A percentile compares a stretch with the other conserved stretches of the same genome.
Evolutionary conservation across 2,113 vertebrate genomes (phyloP).

Genomic region (Pseudopipra pipra): DNA sequence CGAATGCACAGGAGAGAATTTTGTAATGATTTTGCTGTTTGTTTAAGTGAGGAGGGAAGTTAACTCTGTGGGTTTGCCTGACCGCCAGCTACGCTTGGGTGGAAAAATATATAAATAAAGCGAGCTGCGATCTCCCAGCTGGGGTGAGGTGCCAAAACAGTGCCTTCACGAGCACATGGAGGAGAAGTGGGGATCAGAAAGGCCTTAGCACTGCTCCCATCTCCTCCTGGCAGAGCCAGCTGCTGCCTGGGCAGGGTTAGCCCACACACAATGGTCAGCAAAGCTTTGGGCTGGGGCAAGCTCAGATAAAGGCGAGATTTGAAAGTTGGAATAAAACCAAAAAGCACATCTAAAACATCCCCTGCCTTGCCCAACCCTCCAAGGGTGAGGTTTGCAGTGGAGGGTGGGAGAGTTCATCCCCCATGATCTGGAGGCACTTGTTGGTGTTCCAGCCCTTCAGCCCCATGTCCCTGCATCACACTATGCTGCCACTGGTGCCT

Average conservation of each 20-base stretch:
- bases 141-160: fast-evolving
- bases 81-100: not conserved
- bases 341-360: fast-evolving
- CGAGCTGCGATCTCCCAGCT: not conserved
- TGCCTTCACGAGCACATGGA: fast-evolving
- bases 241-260: not conserved
- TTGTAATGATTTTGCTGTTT: conserved; percentile 9
- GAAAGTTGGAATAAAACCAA: not conserved
- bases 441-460: not conserved
- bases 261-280: fast-evolving
- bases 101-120: not conserved
- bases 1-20: conserved; percentile 37
- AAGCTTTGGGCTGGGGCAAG: fast-evolving
- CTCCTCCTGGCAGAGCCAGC: not conserved
- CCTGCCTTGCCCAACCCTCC: fast-evolving
- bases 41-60: conserved; percentile 36
- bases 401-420: fast-evolving
- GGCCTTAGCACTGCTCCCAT: fast-evolving
- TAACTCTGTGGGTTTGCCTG: not conserved
- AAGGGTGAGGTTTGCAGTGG: not conserved
- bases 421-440: not conserved
- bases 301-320: fast-evolving
- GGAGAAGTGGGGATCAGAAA: not conserved
- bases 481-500: fast-evolving
- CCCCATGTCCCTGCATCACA: not conserved